A percentile compares a stretch with the other conserved stretches of the same genome.
Conservation (phyloP, 2,113 vertebrate genomes). For the Elaphurus davidianus region DNA sequence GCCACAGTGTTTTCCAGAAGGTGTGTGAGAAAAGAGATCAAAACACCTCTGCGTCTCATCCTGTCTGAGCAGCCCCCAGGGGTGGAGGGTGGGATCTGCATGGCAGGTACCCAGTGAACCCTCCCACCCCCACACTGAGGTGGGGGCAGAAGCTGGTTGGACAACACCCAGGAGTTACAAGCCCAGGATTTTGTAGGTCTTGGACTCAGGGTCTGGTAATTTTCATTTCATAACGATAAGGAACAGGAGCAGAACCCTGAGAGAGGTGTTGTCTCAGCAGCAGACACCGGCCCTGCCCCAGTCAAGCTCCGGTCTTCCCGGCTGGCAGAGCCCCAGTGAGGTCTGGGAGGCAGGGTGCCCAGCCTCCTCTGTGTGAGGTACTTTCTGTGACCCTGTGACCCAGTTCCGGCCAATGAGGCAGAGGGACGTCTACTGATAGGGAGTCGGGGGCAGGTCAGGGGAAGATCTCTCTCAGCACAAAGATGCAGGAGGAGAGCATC, state of each 20-base stretch:
- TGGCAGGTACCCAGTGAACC: neutral
- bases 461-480: neutral
- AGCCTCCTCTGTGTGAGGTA: neutral
- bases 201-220: neutral
- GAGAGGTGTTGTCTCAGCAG: neutral
- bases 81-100: neutral
- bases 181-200: neutral
- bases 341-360: too few species aligned
- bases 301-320: neutral
- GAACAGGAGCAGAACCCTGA: neutral
- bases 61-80: neutral
- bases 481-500: neutral
- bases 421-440: neutral
- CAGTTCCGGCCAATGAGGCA: neutral
- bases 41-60: neutral
- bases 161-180: neutral
- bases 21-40: neutral
- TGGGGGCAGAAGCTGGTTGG: neutral
- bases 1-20: neutral
- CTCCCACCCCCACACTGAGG: neutral
- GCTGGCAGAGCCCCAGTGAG: neutral
- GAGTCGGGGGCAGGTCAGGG: neutral
- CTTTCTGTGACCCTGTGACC: neutral
- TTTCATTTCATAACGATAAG: neutral
- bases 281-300: neutral